phyloP scores from a whole-genome alignment of 1,140 invertebrate genomes.

The Heliconius congener region DNA sequence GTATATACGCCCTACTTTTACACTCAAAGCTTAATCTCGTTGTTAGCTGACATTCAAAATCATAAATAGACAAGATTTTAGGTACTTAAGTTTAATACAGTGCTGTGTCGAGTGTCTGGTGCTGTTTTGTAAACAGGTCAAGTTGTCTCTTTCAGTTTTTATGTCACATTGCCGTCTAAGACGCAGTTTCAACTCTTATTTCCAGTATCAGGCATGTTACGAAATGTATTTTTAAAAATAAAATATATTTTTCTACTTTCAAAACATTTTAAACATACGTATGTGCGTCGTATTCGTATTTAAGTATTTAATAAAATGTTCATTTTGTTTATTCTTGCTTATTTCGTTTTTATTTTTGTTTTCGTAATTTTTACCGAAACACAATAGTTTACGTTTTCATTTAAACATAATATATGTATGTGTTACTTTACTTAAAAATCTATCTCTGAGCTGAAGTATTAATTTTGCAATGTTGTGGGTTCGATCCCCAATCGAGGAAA shows the following conservation, averaged over 20 bases:
- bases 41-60: conserved; percentile 18
- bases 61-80: conserved; percentile 24
- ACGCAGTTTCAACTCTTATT: conserved; percentile 28
- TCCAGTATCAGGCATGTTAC: conserved; percentile 23
- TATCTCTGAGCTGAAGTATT: no score
- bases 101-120: conserved; percentile 23
- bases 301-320: background rate
- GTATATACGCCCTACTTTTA: background rate
- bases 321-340: background rate
- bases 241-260: background rate
- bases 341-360: no score
- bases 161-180: conserved; percentile 30
- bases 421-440: no score
- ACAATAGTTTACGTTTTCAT: no score
- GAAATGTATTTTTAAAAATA: conserved; percentile 16
- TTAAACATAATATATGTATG: no score
- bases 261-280: background rate
- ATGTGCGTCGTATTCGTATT: no score
- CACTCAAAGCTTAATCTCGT: background rate
- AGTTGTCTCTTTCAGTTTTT: conserved; percentile 38
- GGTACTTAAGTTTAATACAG: conserved; percentile 30
- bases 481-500: no score
- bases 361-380: no score
- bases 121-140: conserved; percentile 37
- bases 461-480: no score